Evolutionary conservation across 2,113 vertebrate genomes (phyloP).

Genomic region (Chrysemys picta): DNA sequence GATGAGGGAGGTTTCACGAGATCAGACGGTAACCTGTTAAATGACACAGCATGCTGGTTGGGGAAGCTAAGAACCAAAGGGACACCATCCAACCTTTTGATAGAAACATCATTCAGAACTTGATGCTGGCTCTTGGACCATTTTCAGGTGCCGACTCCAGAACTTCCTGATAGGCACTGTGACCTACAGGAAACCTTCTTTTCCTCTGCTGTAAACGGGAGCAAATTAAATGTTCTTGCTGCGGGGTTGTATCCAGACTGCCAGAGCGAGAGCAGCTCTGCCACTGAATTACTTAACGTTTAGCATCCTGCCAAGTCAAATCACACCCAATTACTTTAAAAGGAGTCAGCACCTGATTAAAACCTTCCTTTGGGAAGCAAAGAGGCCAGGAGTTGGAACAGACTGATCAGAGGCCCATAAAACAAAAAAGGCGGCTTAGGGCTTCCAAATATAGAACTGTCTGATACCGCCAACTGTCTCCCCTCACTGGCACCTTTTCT

Average conservation of each 20-base stretch:
- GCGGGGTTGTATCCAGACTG: not conserved
- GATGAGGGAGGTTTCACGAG: not conserved
- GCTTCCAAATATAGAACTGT: conserved; percentile 12
- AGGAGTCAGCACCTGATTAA: not conserved
- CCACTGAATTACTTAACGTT: not conserved
- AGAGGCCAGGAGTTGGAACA: not conserved
- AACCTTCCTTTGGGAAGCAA: not conserved
- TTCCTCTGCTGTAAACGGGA: not conserved
- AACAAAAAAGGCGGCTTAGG: not conserved
- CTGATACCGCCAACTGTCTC: accelerated
- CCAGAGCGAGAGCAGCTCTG: not conserved
- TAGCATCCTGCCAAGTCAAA: not conserved
- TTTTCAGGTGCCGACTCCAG: not conserved
- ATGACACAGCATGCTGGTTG: not conserved
- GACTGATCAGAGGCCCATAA: not conserved
- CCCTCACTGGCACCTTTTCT: not conserved
- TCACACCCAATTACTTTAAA: not conserved
- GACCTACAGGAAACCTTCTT: not conserved
- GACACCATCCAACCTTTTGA: not conserved
- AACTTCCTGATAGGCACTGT: too few relatives aligned
- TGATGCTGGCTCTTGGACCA: not conserved
- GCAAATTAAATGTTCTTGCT: not conserved
- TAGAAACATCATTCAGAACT: not conserved
- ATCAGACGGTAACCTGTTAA: not conserved
- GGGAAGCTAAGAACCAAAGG: not conserved